Evolutionary conservation across 2,888 invertebrate species (phyloP), one percentile per base, ranked within the genome.

Genomic region (Stomorhina lunata): DNA sequence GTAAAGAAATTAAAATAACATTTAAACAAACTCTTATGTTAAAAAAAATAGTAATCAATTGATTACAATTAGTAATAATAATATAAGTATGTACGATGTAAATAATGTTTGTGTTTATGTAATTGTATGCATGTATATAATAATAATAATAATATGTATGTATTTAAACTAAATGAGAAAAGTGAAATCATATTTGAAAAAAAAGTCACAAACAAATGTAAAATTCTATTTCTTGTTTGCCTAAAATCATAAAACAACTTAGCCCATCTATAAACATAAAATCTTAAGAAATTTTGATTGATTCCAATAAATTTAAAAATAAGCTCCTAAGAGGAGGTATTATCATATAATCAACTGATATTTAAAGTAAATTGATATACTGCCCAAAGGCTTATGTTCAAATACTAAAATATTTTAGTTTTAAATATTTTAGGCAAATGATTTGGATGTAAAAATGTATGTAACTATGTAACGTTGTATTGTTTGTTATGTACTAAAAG

Each of bases 11-110:
- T 50, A 32, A 68, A 40, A 69, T 68, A 50, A 59, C 63, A 69
- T 59, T 48, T 40, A 80, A 59, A 68, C 59, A 80, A 68, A 68
- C 40, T 71, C 32, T 68, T 48, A 61, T n/a, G n/a, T n/a, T n/a
- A n/a, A n/a, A n/a, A 61, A 22, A 55, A 66, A 32, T 76, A 57
- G 59, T 72, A 61, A 72, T 59, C 17, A 59, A 68, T 48, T 22
- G 12, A 27, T 71, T 57, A 72, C 17, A 37, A 32, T 65, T 66
- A 55, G 43, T 75, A 34, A n/a, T n/a, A n/a, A n/a, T 25, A 32
- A 55, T 37, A 10, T 43, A 57, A 43, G 2, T 29, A 40, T 69
- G 55, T 69, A 17, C 27, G 37, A 1, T 29, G 5, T 69, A n/a
- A 53, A 12, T n/a, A 27, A 6, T 10, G 4, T 20, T 12, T 12